A percentile compares a stretch with the other conserved stretches of the same genome.
These are phyloP conservation scores for Solea solea DNA, from an alignment of 2,113 vertebrate species.

Conservation along the genomic window DNA sequence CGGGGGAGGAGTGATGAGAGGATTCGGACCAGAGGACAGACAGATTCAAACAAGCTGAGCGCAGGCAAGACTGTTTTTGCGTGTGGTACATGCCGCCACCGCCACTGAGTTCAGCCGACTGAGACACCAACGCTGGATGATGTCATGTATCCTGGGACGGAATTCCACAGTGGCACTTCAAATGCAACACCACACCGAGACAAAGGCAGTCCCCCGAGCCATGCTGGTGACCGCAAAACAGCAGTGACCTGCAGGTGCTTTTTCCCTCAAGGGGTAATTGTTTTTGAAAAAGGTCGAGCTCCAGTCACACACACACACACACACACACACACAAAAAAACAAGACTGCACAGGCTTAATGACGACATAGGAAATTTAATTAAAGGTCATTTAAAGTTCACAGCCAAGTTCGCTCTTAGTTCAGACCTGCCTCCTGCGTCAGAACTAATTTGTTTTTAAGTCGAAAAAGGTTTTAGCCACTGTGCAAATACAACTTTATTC, in stretches of 20 bases:
- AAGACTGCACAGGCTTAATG: slow-evolving; percentile 21
- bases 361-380: not conserved
- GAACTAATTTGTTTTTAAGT: not conserved
- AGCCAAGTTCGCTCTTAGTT: slow-evolving; percentile 41
- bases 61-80: slow-evolving; percentile 23
- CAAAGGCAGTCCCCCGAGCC: slow-evolving; percentile 17
- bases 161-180: slow-evolving; percentile 67
- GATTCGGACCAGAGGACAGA: slow-evolving; percentile 31
- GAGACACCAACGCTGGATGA: slow-evolving; percentile 35
- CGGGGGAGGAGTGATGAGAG: slow-evolving; percentile 27
- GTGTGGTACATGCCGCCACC: not conserved
- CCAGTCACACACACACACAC: slow-evolving; percentile 24
- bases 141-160: slow-evolving; percentile 54
- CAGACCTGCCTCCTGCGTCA: slow-evolving; percentile 1
- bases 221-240: slow-evolving; percentile 22
- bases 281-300: slow-evolving; percentile 44
- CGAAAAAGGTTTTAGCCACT: not conserved
- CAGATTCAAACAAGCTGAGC: slow-evolving; percentile 51
- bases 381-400: slow-evolving; percentile 35
- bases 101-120: slow-evolving; percentile 22
- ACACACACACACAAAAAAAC: slow-evolving; percentile 26
- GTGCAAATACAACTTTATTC: not conserved
- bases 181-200: slow-evolving; percentile 46
- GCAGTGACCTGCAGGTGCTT: slow-evolving; percentile 23
- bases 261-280: slow-evolving; percentile 46